Percentiles rank a stretch among this genome's conserved stretches.
These are phyloP conservation scores for Pantala flavescens DNA, from an alignment of 1,140 invertebrate genomes.

Conservation along the genomic window DNA sequence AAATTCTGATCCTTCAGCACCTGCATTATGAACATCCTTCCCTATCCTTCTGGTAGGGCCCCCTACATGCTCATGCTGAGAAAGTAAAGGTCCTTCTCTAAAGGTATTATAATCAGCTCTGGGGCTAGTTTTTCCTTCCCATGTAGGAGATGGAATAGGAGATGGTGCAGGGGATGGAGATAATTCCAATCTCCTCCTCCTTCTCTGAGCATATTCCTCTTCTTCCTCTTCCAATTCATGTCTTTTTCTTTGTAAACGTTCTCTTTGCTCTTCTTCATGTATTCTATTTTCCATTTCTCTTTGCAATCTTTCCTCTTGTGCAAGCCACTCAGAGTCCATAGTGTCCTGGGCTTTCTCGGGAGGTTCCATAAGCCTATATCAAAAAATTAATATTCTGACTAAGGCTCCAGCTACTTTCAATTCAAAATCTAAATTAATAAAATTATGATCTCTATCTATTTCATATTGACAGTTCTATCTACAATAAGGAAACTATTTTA, in stretches of 20 bases:
- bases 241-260: neutral
- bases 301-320: slow-evolving; percentile 16
- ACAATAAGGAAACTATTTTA: too few relatives aligned
- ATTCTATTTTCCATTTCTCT: neutral
- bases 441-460: too few relatives aligned
- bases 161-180: neutral
- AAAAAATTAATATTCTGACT: neutral
- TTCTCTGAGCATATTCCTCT: slow-evolving; percentile 11
- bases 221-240: slow-evolving; percentile 17
- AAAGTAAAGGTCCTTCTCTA: slow-evolving; percentile 4
- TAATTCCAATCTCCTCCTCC: slow-evolving; percentile 13
- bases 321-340: slow-evolving; percentile 1
- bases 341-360: neutral
- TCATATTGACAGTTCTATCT: neutral
- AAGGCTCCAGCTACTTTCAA: neutral
- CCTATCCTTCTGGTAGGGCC: slow-evolving; percentile 21
- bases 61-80: neutral
- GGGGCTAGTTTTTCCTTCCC: neutral
- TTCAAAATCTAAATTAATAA: too few relatives aligned
- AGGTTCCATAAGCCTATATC: neutral
- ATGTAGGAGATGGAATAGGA: neutral
- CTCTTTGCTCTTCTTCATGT: neutral
- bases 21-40: neutral
- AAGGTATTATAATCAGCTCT: neutral
- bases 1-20: slow-evolving; percentile 49